phyloP scores from a whole-genome alignment of 2,797 vertebrate genomes.

The Eulemur coronatus region DNA sequence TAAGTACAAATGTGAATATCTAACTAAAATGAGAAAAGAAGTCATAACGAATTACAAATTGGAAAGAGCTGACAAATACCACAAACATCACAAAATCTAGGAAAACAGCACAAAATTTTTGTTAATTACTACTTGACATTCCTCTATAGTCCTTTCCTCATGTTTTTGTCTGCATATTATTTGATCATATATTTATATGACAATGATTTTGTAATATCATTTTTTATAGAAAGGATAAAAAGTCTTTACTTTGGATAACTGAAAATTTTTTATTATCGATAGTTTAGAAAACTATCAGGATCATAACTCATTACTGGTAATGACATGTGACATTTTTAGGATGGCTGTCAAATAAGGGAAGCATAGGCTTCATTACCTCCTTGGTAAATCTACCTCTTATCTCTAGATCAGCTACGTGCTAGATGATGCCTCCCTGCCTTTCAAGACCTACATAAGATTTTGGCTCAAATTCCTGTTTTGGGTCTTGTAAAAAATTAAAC shows the following conservation, averaged over 20 bases:
- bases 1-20: neutral
- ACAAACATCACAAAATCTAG: neutral
- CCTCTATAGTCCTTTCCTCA: neutral
- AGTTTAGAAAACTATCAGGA: neutral
- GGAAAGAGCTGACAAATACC: neutral
- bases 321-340: neutral
- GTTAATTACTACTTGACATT: neutral
- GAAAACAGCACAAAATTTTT: neutral
- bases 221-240: neutral
- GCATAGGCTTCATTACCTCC: neutral
- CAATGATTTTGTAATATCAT: neutral
- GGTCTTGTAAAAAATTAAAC: neutral
- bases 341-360: neutral
- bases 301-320: neutral
- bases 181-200: neutral
- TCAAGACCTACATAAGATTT: neutral
- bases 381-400: neutral
- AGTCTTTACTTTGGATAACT: neutral
- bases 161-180: neutral
- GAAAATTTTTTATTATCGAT: neutral
- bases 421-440: neutral
- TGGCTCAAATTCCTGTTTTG: neutral
- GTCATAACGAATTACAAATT: neutral
- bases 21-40: neutral
- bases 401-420: neutral